Percentiles rank a stretch among this genome's conserved stretches.
These are phyloP conservation scores for Catostomus latipinnis DNA, from an alignment of 2,797 vertebrate species.

Conservation along the genomic window DNA sequence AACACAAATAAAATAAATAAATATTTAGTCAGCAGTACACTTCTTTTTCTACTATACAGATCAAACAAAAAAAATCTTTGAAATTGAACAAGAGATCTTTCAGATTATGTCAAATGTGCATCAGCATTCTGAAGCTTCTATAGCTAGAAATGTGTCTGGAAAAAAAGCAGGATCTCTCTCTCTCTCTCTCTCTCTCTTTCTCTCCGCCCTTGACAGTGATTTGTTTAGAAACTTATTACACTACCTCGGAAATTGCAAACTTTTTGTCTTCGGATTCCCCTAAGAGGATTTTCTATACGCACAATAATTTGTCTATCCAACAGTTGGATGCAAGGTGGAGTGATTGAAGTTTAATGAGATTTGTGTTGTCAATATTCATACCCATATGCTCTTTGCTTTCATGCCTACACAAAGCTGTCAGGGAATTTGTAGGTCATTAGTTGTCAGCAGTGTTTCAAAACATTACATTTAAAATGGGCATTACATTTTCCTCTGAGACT, in stretches of 20 bases:
- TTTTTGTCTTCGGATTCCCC: background rate
- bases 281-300: background rate
- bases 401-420: slow-evolving; percentile 9
- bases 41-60: too few relatives aligned
- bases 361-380: slow-evolving; percentile 24
- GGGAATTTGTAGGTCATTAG: slow-evolving; percentile 20
- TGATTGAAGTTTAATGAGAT: background rate
- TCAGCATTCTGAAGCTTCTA: too few relatives aligned
- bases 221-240: background rate
- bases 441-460: slow-evolving; percentile 5
- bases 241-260: background rate
- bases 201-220: background rate
- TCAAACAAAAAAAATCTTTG: too few relatives aligned
- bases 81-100: too few relatives aligned
- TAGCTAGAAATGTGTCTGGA: too few relatives aligned
- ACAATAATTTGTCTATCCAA: background rate
- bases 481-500: background rate
- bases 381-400: slow-evolving; percentile 26
- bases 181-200: too few relatives aligned
- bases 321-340: slow-evolving; percentile 26
- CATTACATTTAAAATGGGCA: background rate
- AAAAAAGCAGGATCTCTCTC: too few relatives aligned
- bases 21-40: too few relatives aligned
- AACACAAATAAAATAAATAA: too few relatives aligned
- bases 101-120: too few relatives aligned